Conservation (phyloP, 2,113 vertebrate genomes). For the Nansenia antarctica region DNA sequence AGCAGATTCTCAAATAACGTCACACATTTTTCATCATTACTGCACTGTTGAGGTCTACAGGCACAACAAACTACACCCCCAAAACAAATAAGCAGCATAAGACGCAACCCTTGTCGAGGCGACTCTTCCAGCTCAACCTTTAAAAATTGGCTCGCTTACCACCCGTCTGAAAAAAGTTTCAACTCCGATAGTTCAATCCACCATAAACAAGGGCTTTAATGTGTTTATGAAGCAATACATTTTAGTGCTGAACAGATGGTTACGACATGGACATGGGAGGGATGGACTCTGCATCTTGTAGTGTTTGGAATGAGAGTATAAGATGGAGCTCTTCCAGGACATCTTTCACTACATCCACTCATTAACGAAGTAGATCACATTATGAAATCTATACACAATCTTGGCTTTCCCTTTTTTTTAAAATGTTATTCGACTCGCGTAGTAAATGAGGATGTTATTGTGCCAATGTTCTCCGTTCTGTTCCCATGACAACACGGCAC, state of each 20-base stretch:
- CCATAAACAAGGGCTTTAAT: conserved; percentile 78
- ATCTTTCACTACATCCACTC: too few species aligned
- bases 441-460: too few species aligned
- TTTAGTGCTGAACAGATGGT: conserved; percentile 71
- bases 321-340: too few species aligned
- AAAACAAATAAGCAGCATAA: conserved; percentile 22
- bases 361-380: too few species aligned
- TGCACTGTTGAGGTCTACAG: not conserved
- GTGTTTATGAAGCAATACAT: conserved; percentile 72
- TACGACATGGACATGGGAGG: conserved; percentile 40
- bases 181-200: conserved; percentile 70
- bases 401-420: too few species aligned
- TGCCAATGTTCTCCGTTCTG: too few species aligned
- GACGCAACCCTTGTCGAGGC: not conserved
- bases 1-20: not conserved
- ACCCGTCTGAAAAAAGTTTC: conserved; percentile 59
- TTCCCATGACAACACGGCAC: too few species aligned
- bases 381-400: too few species aligned
- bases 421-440: too few species aligned
- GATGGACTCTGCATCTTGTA: not conserved
- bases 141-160: conserved; percentile 49
- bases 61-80: conserved; percentile 13
- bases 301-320: too few species aligned
- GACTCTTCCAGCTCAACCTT: not conserved
- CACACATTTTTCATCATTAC: not conserved